These are phyloP conservation scores for Dexiosoma caninum DNA, from an alignment of 2,888 invertebrate genomes.

Conservation along the genomic window DNA sequence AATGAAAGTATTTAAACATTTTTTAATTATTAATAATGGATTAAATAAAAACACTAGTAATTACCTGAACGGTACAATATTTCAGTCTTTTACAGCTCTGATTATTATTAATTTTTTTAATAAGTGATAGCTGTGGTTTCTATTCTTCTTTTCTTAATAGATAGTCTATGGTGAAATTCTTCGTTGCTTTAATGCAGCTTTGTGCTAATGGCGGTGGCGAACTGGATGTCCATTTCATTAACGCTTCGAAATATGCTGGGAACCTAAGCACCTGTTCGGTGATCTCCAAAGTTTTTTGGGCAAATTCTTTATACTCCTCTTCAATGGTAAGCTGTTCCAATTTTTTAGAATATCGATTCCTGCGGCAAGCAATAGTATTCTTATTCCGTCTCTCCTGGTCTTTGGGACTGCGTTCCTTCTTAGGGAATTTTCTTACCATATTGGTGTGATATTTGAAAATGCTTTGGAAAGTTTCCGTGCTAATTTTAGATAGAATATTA, in stretches of 20 bases:
- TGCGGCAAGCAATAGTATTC: conserved; percentile 74
- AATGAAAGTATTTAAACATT: too few species aligned
- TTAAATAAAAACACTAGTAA: too few species aligned
- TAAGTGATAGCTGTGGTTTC: too few species aligned
- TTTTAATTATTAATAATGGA: too few species aligned
- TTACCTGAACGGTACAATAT: too few species aligned
- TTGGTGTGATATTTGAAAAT: conserved; percentile 74
- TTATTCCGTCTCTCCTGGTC: conserved; percentile 75
- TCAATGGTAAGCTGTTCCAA: conserved; percentile 72
- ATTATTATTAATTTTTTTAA: too few species aligned
- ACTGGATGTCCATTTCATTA: conserved; percentile 63
- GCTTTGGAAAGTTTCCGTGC: conserved; percentile 66
- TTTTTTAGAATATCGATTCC: conserved; percentile 74
- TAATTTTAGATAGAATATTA: conserved; percentile 64
- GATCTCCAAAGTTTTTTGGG: conserved; percentile 66
- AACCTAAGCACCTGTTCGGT: conserved; percentile 69
- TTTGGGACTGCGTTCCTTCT: conserved; percentile 72
- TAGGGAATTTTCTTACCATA: conserved; percentile 75
- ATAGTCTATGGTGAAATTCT: too few species aligned
- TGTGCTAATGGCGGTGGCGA: background rate
- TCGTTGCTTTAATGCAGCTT: too few species aligned
- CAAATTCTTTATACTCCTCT: conserved; percentile 71
- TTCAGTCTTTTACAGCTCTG: too few species aligned
- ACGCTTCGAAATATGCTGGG: conserved; percentile 69
- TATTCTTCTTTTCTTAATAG: too few species aligned